Base-by-base conservation (phyloP, 2,113 vertebrate genomes). In the Chaetodon auriga region DNA sequence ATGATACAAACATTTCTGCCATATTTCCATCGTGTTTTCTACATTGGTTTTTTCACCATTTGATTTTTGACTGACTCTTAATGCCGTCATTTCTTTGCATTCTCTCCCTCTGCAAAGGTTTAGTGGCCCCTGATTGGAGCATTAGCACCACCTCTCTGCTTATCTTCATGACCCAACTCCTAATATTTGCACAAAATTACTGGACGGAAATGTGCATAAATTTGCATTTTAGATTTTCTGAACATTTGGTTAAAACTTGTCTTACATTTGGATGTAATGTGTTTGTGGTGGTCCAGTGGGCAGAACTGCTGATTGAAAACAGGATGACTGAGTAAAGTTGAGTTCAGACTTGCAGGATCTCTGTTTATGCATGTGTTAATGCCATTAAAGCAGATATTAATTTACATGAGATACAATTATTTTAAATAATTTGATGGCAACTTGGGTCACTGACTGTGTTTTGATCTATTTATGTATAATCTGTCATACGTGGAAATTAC, bases 311-410 rank as follows among this genome's bases (percentile, higher is more conserved):
- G 38, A 64, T 23, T 41, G 49, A 30, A 70, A 54, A 16, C 14
- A 54, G 36, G 7, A 13, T 60, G n/a, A 7, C 15, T 51, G 43
- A 58, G 43, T 30, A 36, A 64, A 73, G 49, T 5, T 57, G 30
- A 48, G 46, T 53, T 68, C 1, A 82, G 46, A 62, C 36, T 75
- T 53, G 36, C 38, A 57, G 80, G 9, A 51, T 35, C 4, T 69
- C 11, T 55, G 49, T 55, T 16, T 15, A 14, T 41, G 7, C 4
- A 21, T 69, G 23, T 30, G 13, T 49, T 41, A 15, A 23, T 23
- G 6, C 36, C 25, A n/a, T 68, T 23, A 46, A 14, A 66, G 25
- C 19, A 8, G 30, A 38, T 36, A 11, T 58, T 48, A 23, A 36
- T 68, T 48, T 49, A 38, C 18, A 13, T 0, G 14, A 21, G 8